A percentile compares a stretch with the other conserved stretches of the same genome.
Conservation (phyloP, 2,797 vertebrate genomes). For the Peromyscus attwateri region DNA sequence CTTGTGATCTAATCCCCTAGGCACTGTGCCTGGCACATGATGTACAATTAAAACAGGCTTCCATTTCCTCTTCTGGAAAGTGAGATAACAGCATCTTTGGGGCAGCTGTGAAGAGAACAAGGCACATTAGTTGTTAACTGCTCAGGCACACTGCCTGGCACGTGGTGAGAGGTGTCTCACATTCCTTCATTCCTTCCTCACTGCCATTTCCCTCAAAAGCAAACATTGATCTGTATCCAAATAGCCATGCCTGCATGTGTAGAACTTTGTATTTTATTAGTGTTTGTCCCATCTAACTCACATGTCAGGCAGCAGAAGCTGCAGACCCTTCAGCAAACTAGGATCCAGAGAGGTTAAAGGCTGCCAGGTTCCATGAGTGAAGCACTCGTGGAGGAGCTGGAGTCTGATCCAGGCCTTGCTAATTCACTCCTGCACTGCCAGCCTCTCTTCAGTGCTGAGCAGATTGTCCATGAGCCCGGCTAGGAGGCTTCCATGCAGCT, state of each 20-base stretch:
- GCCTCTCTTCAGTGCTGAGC: background rate
- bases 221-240: background rate
- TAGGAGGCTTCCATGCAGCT: background rate
- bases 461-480: background rate
- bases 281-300: background rate
- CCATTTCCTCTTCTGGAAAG: constrained; percentile 16
- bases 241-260: background rate
- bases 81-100: background rate
- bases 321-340: background rate
- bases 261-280: background rate
- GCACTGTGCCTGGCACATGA: background rate
- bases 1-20: background rate
- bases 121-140: background rate
- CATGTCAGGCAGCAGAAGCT: background rate
- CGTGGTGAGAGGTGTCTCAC: too few relatives aligned
- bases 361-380: background rate
- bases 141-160: background rate
- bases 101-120: background rate
- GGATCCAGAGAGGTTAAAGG: background rate
- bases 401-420: background rate
- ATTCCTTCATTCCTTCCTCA: background rate
- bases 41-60: background rate
- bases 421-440: background rate
- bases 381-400: background rate
- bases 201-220: background rate